Conservation (phyloP, 2,888 invertebrate genomes). For the Thereva unica region DNA sequence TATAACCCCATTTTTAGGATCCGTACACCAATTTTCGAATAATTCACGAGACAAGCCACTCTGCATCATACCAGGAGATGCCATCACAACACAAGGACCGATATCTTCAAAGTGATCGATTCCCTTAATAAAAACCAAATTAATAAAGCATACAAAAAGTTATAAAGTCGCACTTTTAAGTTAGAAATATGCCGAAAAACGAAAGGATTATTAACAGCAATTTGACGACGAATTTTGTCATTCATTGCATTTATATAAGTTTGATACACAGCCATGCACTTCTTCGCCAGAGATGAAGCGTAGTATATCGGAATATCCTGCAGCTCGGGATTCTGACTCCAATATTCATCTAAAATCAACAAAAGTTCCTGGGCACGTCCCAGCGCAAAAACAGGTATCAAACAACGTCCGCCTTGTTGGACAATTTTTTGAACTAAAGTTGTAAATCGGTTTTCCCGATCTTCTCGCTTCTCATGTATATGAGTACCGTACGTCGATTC, state of each 20-base stretch:
- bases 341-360: slow-evolving; percentile 95
- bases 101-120: slow-evolving; percentile 99
- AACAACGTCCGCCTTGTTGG: slow-evolving; percentile 92
- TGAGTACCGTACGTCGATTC: slow-evolving; percentile 99
- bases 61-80: slow-evolving; percentile 99
- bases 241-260: slow-evolving; percentile 99
- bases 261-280: slow-evolving; percentile 99
- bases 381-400: slow-evolving; percentile 98
- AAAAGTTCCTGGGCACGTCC: slow-evolving; percentile 96
- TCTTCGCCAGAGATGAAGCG: slow-evolving; percentile 97
- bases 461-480: slow-evolving; percentile 97
- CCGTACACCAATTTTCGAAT: slow-evolving; percentile 99
- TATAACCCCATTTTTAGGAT: slow-evolving; percentile 96
- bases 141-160: not conserved
- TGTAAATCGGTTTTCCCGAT: slow-evolving; percentile 93
- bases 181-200: slow-evolving; percentile 97
- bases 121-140: slow-evolving; percentile 53
- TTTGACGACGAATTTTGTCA: slow-evolving; percentile 92
- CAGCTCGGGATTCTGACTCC: slow-evolving; percentile 74
- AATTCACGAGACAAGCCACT: slow-evolving; percentile 95
- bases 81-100: slow-evolving; percentile 99
- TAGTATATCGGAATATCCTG: slow-evolving; percentile 99
- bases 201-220: slow-evolving; percentile 97
- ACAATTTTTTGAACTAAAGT: slow-evolving; percentile 94
- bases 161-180: slow-evolving; percentile 63